Percentiles rank a stretch among this genome's conserved stretches.
Evolutionary conservation across 2,113 vertebrate genomes (phyloP).

Genomic region (Ifrita kowaldi): DNA sequence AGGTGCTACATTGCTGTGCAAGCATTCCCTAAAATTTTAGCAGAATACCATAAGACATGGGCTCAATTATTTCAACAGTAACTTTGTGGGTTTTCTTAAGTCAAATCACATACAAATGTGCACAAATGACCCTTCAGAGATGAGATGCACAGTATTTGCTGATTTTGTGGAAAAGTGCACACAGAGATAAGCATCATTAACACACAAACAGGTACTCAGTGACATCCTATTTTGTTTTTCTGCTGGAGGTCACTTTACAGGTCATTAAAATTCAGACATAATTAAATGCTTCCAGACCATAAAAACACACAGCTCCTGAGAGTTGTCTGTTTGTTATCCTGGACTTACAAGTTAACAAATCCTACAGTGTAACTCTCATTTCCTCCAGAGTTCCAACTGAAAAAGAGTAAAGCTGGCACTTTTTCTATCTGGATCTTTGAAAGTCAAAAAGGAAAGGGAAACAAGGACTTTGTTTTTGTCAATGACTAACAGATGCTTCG

Average conservation of each 20-base stretch:
- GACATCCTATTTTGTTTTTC: not conserved
- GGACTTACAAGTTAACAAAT: not conserved
- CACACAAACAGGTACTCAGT: not conserved
- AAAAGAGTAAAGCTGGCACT: not conserved
- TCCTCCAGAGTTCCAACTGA: not conserved
- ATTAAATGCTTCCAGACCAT: not conserved
- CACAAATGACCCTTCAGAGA: not conserved
- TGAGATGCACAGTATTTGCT: not conserved
- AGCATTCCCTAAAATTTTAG: not conserved
- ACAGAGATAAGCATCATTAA: not conserved
- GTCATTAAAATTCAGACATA: not conserved
- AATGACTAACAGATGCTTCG: slow-evolving; percentile 6
- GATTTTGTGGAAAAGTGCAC: slow-evolving; percentile 3
- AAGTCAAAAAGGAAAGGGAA: slow-evolving; percentile 10
- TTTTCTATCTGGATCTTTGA: not conserved
- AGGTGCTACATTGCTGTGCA: not conserved
- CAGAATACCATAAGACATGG: not conserved
- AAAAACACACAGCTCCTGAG: not conserved
- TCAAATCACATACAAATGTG: not conserved
- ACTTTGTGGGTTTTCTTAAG: not conserved
- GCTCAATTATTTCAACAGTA: not conserved
- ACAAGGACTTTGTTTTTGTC: slow-evolving; percentile 18
- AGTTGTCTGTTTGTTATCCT: not conserved
- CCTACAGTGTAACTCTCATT: not conserved
- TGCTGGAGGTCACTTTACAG: not conserved